phyloP scores from a whole-genome alignment of 2,797 vertebrate species.

The Paguma larvata region DNA sequence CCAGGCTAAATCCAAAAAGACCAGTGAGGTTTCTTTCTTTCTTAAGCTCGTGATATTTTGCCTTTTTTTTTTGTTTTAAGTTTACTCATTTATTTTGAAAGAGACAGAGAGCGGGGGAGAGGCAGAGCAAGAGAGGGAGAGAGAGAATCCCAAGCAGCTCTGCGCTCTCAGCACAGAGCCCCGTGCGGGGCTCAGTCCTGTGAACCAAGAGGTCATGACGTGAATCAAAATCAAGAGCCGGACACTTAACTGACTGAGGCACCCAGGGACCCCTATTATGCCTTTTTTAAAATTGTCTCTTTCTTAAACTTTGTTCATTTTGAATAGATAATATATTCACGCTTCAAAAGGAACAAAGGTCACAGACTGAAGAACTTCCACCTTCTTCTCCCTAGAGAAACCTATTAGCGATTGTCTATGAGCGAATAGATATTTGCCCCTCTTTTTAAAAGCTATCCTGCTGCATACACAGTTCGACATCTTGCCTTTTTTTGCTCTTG shows the following conservation, averaged over 20 bases:
- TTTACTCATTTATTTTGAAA: background rate
- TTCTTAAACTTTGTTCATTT: conserved; percentile 21
- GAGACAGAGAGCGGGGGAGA: too few species aligned
- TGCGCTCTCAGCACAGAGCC: too few species aligned
- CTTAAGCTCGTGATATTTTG: conserved; percentile 44
- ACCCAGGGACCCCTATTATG: background rate
- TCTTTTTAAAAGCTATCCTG: background rate
- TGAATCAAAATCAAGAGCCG: too few species aligned
- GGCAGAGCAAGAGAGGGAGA: too few species aligned
- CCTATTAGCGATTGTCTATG: background rate
- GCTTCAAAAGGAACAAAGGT: background rate
- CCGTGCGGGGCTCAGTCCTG: too few species aligned
- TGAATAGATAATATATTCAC: background rate
- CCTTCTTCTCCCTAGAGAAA: background rate
- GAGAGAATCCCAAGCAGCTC: too few species aligned
- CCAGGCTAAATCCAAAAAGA: background rate
- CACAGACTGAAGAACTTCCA: background rate
- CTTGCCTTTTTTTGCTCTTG: background rate
- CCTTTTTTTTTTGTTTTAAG: background rate
- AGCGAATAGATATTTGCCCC: background rate
- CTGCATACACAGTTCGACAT: too few species aligned
- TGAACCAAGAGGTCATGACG: too few species aligned
- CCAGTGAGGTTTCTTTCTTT: background rate
- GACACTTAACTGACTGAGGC: too few species aligned
- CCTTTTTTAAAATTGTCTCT: background rate